Conservation (phyloP, 2,888 invertebrate species). For the Stenurella melanura region DNA sequence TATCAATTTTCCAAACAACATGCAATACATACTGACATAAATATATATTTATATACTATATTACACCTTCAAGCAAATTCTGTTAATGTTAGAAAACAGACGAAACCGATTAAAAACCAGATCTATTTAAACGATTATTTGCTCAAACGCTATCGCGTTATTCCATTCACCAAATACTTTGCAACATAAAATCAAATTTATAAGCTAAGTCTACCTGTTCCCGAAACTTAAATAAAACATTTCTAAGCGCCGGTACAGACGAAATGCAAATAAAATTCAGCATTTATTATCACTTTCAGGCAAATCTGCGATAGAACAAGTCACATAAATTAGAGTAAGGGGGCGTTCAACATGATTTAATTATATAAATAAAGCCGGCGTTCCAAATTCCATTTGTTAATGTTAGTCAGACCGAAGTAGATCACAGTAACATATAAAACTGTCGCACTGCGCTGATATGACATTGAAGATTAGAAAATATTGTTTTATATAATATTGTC, state of each 20-base stretch:
- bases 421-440: background rate
- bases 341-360: slow-evolving; percentile 4
- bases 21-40: no score
- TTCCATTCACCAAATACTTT: background rate
- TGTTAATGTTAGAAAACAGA: no score
- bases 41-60: no score
- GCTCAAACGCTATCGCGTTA: background rate
- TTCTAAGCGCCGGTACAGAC: background rate
- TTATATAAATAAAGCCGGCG: background rate
- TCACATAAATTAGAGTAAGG: slow-evolving; percentile 7
- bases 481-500: no score
- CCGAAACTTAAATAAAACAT: slow-evolving; percentile 7
- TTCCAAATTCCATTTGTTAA: slow-evolving; percentile 3
- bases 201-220: background rate
- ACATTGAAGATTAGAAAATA: no score
- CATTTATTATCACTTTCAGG: slow-evolving; percentile 1
- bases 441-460: background rate
- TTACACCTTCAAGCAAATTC: no score
- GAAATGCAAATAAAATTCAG: background rate
- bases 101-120: no score
- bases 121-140: no score
- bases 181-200: background rate
- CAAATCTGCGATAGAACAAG: background rate
- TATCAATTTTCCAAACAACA: no score
- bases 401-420: background rate